phyloP scores from a whole-genome alignment of 2,888 invertebrate genomes.

The Dorcus hopei region DNA sequence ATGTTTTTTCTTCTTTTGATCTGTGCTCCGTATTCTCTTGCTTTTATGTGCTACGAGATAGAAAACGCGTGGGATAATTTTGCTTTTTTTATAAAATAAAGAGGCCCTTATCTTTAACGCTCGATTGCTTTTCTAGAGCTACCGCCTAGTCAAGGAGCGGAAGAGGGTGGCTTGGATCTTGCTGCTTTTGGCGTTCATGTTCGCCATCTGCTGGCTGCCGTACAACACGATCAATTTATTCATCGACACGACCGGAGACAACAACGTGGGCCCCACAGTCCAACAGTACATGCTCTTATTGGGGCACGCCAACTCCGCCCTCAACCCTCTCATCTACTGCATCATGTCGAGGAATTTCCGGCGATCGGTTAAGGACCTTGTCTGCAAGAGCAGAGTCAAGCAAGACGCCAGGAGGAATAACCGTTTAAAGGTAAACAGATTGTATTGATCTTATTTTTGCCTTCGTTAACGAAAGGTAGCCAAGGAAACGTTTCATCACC shows the following conservation, averaged over 20 bases:
- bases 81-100: not conserved
- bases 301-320: constrained; percentile 74
- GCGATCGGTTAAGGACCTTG: constrained; percentile 60
- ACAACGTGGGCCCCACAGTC: constrained; percentile 39
- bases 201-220: constrained; percentile 76
- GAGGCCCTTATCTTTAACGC: too few species aligned
- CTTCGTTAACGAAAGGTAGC: not conserved
- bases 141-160: constrained; percentile 63
- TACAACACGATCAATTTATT: constrained; percentile 69
- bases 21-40: not conserved
- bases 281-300: constrained; percentile 66
- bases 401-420: constrained; percentile 33
- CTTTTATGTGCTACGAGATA: not conserved
- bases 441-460: not conserved
- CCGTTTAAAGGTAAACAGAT: constrained; percentile 30
- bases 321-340: constrained; percentile 75
- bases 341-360: constrained; percentile 72
- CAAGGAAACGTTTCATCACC: not conserved
- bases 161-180: constrained; percentile 74
- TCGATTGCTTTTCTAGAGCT: constrained; percentile 10
- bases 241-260: constrained; percentile 50
- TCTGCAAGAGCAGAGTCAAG: constrained; percentile 43
- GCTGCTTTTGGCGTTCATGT: constrained; percentile 68
- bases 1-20: not conserved
- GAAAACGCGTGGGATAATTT: not conserved